These are phyloP conservation scores for Stenoptilia bipunctidactyla DNA, from an alignment of 2,888 invertebrate genomes.

Conservation along the genomic window DNA sequence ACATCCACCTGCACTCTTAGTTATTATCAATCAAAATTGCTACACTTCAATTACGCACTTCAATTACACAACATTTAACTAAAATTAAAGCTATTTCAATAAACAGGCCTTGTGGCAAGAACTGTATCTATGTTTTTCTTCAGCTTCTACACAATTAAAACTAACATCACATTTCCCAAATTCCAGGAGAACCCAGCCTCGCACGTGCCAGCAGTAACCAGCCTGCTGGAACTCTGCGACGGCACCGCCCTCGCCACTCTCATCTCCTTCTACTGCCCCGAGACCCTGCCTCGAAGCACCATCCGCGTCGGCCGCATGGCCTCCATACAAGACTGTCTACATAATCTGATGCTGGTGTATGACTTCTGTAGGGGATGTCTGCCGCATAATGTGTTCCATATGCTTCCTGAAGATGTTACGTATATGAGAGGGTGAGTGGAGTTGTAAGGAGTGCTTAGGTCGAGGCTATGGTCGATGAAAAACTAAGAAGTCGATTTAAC, in stretches of 20 bases:
- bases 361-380: conserved; percentile 88
- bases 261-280: conserved; percentile 88
- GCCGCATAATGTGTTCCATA: conserved; percentile 91
- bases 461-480: too few relatives aligned
- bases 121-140: too few relatives aligned
- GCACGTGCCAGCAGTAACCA: conserved; percentile 79
- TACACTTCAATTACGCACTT: too few relatives aligned
- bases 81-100: too few relatives aligned
- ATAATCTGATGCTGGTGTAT: conserved; percentile 90
- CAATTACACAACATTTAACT: too few relatives aligned
- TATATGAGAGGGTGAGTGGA: conserved; percentile 86
- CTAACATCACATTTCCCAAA: background rate
- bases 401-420: conserved; percentile 95
- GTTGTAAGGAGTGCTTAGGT: background rate
- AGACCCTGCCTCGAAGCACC: conserved; percentile 64
- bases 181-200: conserved; percentile 68
- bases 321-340: conserved; percentile 89
- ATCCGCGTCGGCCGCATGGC: conserved; percentile 73
- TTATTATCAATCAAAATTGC: too few relatives aligned
- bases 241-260: conserved; percentile 90
- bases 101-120: too few relatives aligned
- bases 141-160: too few relatives aligned
- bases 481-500: too few relatives aligned
- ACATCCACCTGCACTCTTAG: too few relatives aligned
- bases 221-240: conserved; percentile 90